These are phyloP conservation scores for Protophormia terraenovae DNA, from an alignment of 2,888 invertebrate species.

Conservation along the genomic window DNA sequence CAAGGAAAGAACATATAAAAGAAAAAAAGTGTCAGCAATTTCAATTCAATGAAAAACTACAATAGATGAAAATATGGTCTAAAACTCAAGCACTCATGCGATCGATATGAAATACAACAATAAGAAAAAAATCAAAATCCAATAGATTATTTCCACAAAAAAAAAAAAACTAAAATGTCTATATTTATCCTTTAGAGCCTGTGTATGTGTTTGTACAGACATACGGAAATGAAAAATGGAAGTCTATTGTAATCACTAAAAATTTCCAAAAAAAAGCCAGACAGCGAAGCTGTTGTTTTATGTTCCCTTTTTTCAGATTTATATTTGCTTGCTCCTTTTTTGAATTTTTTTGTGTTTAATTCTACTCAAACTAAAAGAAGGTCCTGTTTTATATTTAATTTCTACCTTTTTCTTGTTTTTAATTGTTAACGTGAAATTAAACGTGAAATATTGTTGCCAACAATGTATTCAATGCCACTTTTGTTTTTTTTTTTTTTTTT, in stretches of 20 bases:
- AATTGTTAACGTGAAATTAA: slow-evolving; percentile 71
- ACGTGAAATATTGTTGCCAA: slow-evolving; percentile 70
- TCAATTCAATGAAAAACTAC: slow-evolving; percentile 25
- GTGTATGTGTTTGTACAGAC: not conserved
- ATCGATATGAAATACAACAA: not conserved
- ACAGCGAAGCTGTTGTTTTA: slow-evolving; percentile 6
- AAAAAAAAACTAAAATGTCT: slow-evolving; percentile 52
- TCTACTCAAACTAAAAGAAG: too few species aligned
- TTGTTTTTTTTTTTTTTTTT: slow-evolving; percentile 24
- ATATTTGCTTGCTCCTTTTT: slow-evolving; percentile 12
- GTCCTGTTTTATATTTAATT: slow-evolving; percentile 30
- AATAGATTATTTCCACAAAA: slow-evolving; percentile 52
- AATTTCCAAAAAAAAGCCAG: slow-evolving; percentile 22
- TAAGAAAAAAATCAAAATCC: slow-evolving; percentile 37
- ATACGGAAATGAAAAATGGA: slow-evolving; percentile 58
- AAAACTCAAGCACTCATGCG: not conserved
- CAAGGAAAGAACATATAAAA: slow-evolving; percentile 4
- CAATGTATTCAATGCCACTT: slow-evolving; percentile 64
- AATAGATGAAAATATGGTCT: not conserved
- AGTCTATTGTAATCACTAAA: slow-evolving; percentile 54
- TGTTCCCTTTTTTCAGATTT: not conserved
- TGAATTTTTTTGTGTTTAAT: slow-evolving; percentile 13
- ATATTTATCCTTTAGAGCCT: slow-evolving; percentile 35
- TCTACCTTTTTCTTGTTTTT: slow-evolving; percentile 56
- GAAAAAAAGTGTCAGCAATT: slow-evolving; percentile 56